Percentiles rank a stretch among this genome's conserved stretches.
Conservation (phyloP, 2,797 vertebrate genomes). For the Enteromius anoplus region DNA sequence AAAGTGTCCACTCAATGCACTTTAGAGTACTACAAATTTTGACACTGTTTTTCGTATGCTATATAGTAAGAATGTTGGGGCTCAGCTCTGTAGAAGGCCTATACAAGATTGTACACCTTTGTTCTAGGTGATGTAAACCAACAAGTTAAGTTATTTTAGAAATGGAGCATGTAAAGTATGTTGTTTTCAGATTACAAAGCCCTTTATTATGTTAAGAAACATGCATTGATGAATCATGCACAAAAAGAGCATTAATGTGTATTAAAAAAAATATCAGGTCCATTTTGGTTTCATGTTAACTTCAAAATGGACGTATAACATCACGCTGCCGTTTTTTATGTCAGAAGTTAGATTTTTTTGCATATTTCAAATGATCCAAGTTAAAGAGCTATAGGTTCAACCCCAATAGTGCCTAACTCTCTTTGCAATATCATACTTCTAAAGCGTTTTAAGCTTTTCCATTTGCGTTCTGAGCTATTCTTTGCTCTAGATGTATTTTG, state of each 20-base stretch:
- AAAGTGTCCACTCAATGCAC: not conserved
- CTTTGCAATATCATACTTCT: not conserved
- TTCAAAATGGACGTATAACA: not conserved
- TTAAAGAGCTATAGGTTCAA: not conserved
- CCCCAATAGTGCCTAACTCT: not conserved
- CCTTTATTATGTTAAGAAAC: not conserved
- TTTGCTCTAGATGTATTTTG: constrained; percentile 44
- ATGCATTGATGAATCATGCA: not conserved
- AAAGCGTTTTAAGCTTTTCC: constrained; percentile 19
- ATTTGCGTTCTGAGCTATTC: constrained; percentile 49
- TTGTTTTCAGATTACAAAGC: not conserved
- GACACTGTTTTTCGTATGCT: not conserved
- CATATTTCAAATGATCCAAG: not conserved
- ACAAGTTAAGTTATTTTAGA: not conserved
- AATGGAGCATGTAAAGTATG: not conserved
- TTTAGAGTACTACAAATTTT: not conserved
- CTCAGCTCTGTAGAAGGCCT: not conserved
- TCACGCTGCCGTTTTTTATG: not conserved
- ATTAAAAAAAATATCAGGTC: not conserved
- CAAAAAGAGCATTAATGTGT: not conserved
- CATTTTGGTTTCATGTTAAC: not conserved
- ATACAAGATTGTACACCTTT: not conserved
- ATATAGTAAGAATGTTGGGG: not conserved
- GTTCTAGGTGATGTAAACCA: not conserved
- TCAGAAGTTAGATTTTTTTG: not conserved